phyloP scores from a whole-genome alignment of 2,797 vertebrate genomes.

The Danio jaintianensis region DNA sequence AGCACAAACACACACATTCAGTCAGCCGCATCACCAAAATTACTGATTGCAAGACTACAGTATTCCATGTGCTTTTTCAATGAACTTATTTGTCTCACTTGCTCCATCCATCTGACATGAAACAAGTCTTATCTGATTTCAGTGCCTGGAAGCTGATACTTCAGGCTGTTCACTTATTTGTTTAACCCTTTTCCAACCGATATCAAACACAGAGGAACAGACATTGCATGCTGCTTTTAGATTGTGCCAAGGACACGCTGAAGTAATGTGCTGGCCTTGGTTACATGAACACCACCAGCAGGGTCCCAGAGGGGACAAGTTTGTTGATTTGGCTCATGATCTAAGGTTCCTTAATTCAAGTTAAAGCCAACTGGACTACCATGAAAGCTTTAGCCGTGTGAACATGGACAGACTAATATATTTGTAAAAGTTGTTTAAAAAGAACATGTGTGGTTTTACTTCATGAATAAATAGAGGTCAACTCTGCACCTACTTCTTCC shows the following conservation, averaged over 20 bases:
- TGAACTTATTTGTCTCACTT: constrained; percentile 66
- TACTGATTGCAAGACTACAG: neutral
- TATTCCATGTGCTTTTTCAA: neutral
- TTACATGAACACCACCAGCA: constrained; percentile 35
- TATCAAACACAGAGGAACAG: constrained; percentile 66
- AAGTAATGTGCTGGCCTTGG: constrained; percentile 54
- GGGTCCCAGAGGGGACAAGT: constrained; percentile 27
- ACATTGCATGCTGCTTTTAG: constrained; percentile 73
- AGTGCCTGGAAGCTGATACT: constrained; percentile 69
- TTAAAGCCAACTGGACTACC: constrained; percentile 62
- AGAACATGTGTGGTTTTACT: constrained; percentile 6
- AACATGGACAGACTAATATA: constrained; percentile 27
- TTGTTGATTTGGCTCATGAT: constrained; percentile 56
- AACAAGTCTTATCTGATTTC: constrained; percentile 66
- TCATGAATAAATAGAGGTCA: constrained; percentile 29
- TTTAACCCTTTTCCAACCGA: constrained; percentile 68
- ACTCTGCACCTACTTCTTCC: neutral
- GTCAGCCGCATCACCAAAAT: neutral
- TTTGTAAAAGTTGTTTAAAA: constrained; percentile 51
- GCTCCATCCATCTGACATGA: constrained; percentile 71
- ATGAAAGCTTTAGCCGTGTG: constrained; percentile 61
- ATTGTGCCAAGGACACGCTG: constrained; percentile 66
- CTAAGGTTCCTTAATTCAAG: constrained; percentile 37
- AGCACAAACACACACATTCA: constrained; percentile 37
- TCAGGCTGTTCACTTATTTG: constrained; percentile 72